These are phyloP conservation scores for Hymenochirus boettgeri DNA, from an alignment of 2,113 vertebrate species.

Conservation along the genomic window DNA sequence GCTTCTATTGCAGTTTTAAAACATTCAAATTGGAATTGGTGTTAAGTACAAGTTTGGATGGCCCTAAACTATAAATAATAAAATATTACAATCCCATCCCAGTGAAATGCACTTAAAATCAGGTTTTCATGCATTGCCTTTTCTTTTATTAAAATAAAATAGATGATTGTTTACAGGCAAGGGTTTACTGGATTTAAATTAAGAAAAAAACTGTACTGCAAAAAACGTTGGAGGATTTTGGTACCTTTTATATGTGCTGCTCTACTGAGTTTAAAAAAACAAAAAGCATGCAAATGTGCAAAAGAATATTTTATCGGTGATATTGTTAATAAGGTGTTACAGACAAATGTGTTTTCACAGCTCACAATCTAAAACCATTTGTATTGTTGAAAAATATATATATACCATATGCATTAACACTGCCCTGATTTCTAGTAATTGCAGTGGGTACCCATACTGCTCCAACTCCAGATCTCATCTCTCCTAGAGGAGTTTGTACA, in stretches of 20 bases:
- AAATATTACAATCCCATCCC: no score
- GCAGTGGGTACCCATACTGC: constrained; percentile 24
- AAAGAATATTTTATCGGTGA: constrained; percentile 21
- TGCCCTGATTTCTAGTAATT: constrained; percentile 13
- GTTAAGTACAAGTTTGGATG: no score
- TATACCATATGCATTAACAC: constrained; percentile 26
- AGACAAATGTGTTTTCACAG: constrained; percentile 22
- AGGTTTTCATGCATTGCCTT: background rate
- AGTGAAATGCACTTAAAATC: no score
- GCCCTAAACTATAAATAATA: no score
- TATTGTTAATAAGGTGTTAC: constrained; percentile 26
- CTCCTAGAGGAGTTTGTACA: constrained; percentile 35
- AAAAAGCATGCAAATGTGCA: constrained; percentile 34
- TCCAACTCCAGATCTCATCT: constrained; percentile 24
- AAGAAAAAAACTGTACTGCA: constrained; percentile 87
- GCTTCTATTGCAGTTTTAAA: no score
- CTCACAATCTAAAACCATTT: constrained; percentile 19
- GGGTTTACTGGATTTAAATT: constrained; percentile 57
- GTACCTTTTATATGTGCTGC: constrained; percentile 55
- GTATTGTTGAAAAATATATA: constrained; percentile 22
- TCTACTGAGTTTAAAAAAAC: constrained; percentile 36
- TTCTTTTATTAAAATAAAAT: constrained; percentile 4
- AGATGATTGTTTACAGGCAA: constrained; percentile 38
- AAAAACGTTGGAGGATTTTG: constrained; percentile 72
- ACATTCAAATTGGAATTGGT: no score